Percentiles rank a stretch among this genome's conserved stretches.
These are phyloP conservation scores for Rhyacophila evoluta DNA, from an alignment of 2,888 invertebrate species.

Conservation along the genomic window DNA sequence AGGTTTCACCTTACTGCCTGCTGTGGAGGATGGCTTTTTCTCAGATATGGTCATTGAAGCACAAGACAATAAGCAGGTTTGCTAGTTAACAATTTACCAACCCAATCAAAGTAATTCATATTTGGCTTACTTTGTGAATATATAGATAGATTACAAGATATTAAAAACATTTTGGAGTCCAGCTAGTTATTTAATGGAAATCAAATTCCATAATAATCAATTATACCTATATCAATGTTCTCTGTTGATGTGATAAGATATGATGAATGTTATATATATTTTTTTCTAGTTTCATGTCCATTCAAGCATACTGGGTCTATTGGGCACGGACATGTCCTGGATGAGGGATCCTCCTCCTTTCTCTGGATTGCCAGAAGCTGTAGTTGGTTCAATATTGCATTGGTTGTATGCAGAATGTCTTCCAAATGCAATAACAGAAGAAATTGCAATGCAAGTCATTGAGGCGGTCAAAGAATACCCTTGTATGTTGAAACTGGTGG, in stretches of 20 bases:
- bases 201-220: no score
- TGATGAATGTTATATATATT: not conserved
- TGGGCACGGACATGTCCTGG: slow-evolving; percentile 65
- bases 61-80: slow-evolving; percentile 68
- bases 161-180: no score
- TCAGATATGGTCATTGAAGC: slow-evolving; percentile 71
- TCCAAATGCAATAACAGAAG: slow-evolving; percentile 71
- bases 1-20: slow-evolving; percentile 74
- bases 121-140: no score
- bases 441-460: slow-evolving; percentile 71
- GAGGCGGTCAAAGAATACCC: slow-evolving; percentile 67
- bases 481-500: slow-evolving; percentile 69
- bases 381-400: slow-evolving; percentile 73
- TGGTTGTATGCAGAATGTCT: slow-evolving; percentile 76
- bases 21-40: slow-evolving; percentile 75
- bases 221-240: not conserved
- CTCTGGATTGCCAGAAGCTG: slow-evolving; percentile 71
- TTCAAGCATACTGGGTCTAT: slow-evolving; percentile 70
- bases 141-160: no score
- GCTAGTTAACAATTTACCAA: not conserved
- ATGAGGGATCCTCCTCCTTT: slow-evolving; percentile 67
- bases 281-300: slow-evolving; percentile 68
- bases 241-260: not conserved
- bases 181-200: no score
- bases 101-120: no score